phyloP scores from a whole-genome alignment of 2,113 vertebrate species.

The Chloropsis cyanopogon region DNA sequence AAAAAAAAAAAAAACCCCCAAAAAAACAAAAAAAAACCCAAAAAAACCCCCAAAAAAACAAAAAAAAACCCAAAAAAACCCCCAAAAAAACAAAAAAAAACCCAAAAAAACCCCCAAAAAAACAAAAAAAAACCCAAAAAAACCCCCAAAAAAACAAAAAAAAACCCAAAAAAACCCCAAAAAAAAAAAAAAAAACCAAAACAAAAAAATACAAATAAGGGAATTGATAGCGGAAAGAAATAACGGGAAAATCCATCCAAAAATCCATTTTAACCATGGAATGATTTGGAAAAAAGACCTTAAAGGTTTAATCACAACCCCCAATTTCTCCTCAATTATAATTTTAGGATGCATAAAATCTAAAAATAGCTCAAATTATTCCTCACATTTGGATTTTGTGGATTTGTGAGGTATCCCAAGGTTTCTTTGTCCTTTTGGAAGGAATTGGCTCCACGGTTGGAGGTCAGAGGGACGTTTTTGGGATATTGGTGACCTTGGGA shows the following conservation, averaged over 20 bases:
- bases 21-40: no score
- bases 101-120: no score
- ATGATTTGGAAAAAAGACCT: neutral
- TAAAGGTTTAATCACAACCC: no score
- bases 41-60: no score
- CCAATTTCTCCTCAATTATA: neutral
- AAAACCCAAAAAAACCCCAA: no score
- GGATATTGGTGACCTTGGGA: no score
- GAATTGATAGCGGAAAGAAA: neutral
- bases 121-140: no score
- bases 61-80: no score
- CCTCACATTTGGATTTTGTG: neutral
- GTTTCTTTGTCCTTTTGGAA: neutral
- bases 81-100: no score
- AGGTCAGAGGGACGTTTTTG: neutral
- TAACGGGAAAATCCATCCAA: rapidly evolving
- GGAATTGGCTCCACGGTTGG: neutral
- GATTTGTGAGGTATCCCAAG: neutral
- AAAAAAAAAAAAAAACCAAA: no score
- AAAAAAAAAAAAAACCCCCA: no score
- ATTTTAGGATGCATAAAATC: neutral
- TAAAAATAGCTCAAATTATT: neutral
- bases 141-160: no score
- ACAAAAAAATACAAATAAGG: neutral
- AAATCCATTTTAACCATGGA: neutral